Evolutionary conservation across 2,888 invertebrate genomes (phyloP).

Genomic region (Eudasyphora cyanicolor): DNA sequence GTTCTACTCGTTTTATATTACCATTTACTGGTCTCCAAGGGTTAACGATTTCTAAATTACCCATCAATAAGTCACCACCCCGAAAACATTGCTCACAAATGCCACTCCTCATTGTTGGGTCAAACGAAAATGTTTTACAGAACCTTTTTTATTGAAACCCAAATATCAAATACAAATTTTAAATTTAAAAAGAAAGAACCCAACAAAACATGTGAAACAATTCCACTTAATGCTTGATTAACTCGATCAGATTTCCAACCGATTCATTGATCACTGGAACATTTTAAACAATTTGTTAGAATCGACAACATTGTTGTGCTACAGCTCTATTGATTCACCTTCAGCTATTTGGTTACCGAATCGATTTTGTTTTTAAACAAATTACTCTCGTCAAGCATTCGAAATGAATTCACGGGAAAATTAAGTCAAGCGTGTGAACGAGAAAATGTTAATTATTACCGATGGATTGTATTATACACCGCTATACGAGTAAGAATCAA

Average conservation of each 20-base stretch:
- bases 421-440: slow-evolving; percentile 50
- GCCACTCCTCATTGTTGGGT: slow-evolving; percentile 1
- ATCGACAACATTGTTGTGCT: slow-evolving; percentile 11
- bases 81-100: not conserved
- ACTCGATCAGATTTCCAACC: not conserved
- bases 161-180: not conserved
- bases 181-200: not conserved
- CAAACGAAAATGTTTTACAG: not conserved
- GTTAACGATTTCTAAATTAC: not conserved
- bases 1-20: not conserved
- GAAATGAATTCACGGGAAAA: slow-evolving; percentile 22
- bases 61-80: too few species aligned
- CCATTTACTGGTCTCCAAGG: not conserved
- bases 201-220: slow-evolving; percentile 5
- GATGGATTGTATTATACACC: too few species aligned
- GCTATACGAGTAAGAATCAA: not conserved
- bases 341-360: not conserved
- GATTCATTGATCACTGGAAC: not conserved
- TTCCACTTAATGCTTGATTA: slow-evolving; percentile 1
- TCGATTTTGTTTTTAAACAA: not conserved
- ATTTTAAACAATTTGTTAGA: slow-evolving; percentile 37
- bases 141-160: not conserved
- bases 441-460: slow-evolving; percentile 29
- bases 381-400: not conserved
- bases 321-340: not conserved